Conservation (phyloP, 2,888 invertebrate genomes). For the Aspidiotus rigidus region DNA sequence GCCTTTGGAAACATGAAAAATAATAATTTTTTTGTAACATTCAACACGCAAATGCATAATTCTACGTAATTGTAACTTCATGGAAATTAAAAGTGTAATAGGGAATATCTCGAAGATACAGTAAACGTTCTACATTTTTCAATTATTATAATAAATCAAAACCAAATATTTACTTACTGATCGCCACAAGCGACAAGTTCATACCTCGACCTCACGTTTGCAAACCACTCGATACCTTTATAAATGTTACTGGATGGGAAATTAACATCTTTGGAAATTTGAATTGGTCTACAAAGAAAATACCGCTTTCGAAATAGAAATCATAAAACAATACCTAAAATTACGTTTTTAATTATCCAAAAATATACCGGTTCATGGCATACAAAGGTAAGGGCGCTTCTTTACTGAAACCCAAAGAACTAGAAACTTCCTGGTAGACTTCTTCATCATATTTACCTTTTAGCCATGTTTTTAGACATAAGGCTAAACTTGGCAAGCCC, state of each 20-base stretch:
- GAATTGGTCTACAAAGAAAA: conserved; percentile 42
- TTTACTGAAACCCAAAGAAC: conserved; percentile 41
- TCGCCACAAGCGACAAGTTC: conserved; percentile 48
- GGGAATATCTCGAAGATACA: no score
- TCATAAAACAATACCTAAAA: background rate
- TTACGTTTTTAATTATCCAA: background rate
- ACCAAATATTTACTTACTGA: conserved; percentile 45
- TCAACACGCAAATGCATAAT: no score
- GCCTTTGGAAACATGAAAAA: no score
- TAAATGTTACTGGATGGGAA: conserved; percentile 46
- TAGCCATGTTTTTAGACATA: conserved; percentile 53
- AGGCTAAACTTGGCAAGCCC: conserved; percentile 53
- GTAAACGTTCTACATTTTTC: no score
- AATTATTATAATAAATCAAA: conserved; percentile 37
- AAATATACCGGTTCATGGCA: conserved; percentile 10
- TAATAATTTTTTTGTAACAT: no score
- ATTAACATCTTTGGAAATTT: conserved; percentile 44
- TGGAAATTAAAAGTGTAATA: no score
- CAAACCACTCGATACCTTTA: conserved; percentile 48
- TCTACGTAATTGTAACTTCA: no score
- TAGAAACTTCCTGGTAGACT: conserved; percentile 44
- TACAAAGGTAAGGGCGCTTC: conserved; percentile 39
- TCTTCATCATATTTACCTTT: conserved; percentile 46
- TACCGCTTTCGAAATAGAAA: conserved; percentile 8
- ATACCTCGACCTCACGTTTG: conserved; percentile 47